Evolutionary conservation across 2,888 invertebrate genomes (phyloP).

Genomic region (Perdita meconis): DNA sequence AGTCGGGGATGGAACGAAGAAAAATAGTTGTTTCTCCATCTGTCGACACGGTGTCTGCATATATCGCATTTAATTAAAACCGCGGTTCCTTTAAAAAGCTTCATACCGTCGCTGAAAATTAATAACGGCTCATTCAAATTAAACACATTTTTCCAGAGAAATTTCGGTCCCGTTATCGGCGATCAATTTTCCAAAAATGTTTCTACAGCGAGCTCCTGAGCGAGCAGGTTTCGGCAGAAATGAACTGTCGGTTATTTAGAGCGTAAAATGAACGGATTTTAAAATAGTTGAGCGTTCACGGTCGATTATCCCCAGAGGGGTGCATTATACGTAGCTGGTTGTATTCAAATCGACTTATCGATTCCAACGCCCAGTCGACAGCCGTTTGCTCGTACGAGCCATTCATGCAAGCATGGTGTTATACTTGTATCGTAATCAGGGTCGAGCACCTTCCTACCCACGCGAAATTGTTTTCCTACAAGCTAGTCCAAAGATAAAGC

Average conservation of each 20-base stretch:
- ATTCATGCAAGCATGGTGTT: conserved; percentile 69
- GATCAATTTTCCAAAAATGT: background rate
- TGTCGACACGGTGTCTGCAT: background rate
- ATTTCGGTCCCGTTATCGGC: too few relatives aligned
- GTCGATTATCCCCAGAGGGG: conserved; percentile 24
- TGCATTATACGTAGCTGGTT: conserved; percentile 44
- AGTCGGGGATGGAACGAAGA: background rate
- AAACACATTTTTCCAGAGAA: background rate
- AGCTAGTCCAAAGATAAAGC: conserved; percentile 52
- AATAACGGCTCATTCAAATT: background rate
- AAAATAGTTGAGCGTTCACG: conserved; percentile 48
- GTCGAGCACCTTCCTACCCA: conserved; percentile 59
- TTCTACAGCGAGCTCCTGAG: background rate
- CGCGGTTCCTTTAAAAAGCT: too few relatives aligned
- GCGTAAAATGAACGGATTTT: conserved; percentile 64
- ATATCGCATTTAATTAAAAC: conserved; percentile 37
- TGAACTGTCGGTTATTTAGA: conserved; percentile 31
- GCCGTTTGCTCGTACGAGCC: conserved; percentile 65
- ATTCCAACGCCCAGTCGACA: conserved; percentile 70
- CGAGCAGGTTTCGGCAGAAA: conserved; percentile 2
- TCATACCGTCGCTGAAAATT: background rate
- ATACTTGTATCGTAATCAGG: conserved; percentile 67
- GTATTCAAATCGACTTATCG: conserved; percentile 76
- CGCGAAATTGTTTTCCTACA: conserved; percentile 64
- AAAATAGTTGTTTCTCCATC: background rate